Evolutionary conservation across 37 sponge, comb jelly and placozoan genomes (phyloP), one percentile per base, ranked within the genome.

Genomic region (Trichoplax adhaerens): DNA sequence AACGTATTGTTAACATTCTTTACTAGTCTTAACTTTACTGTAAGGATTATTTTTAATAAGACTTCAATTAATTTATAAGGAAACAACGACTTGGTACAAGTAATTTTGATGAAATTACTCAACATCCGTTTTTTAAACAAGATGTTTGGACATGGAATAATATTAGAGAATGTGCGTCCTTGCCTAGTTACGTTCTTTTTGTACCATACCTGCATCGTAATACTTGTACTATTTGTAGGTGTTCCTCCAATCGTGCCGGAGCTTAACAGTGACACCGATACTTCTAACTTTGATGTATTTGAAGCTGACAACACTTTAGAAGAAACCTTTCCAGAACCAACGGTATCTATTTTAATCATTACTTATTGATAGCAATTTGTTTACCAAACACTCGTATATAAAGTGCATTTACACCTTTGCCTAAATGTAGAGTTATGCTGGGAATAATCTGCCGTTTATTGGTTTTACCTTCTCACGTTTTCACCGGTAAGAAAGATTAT

Each of bases 391-490:
- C 29, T 29, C 29, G 29, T 29, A 29, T 29, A 29, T 29, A 29
- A 29, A 29, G 29, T 29, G 29, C 29, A 29, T 29, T 29, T 29
- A 29, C 29, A 29, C 29, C 29, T 29, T 29, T 29, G 29, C 29
- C 29, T 29, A 29, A 29, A 29, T 12, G 50, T 56, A 92, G 94
- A 81, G 81, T 12, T 95, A 91, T 76, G 81, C 81, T 56, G 97
- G 97, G 0, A 95, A 91, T 68, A 88, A 95, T 56, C 83, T 95
- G 5, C 97, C 97, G 4, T 95, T 95, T 74, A 83, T 91, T 55
- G 96, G 96, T 6, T 95, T 91, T 78, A 95, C 91, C 3, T 95
- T 80, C 79, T 76, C 77, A 29, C 29, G 29, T 29, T 29, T 29
- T 29, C 29, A 29, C 29, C 29, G 29, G 29, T 29, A 29, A 29